Base-by-base conservation (phyloP, 2,113 vertebrate species). In the Eulemur rufifrons region DNA sequence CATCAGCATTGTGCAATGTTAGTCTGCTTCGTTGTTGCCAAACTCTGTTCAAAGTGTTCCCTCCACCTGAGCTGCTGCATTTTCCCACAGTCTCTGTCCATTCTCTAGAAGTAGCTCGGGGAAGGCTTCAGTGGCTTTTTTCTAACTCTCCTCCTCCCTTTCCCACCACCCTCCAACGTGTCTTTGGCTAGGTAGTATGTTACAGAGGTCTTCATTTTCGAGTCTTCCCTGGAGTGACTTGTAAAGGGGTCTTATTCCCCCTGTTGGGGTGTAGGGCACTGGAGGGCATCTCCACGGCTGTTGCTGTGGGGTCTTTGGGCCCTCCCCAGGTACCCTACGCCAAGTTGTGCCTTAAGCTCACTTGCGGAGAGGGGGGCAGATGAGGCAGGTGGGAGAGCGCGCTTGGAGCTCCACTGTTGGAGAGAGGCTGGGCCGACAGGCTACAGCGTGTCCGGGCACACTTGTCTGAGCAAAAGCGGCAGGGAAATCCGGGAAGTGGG, bases 361-460 rank as follows among this genome's bases (percentile, higher is more conserved):
- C 61, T 59, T 81, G 25, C 27, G 3, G 4, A n/a, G 69, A 84
- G 87, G 52, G 66, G 34, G 12, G 50, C 39, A 59, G 34, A n/a
- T 13, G 23, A 29, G 59, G 32, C 42, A 27, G 15, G 56, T 42
- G 20, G 39, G 14, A 9, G 4, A 2, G 32, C 29, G 37, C 23
- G 2, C 42, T 13, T 9, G 12, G 37, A 81, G 52, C n/a, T 18
- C 88, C 10, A 2, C 77, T 42, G 54, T 13, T 15, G 13, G n/a
- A 54, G 29, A 61, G 64, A 39, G 81, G 7, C 18, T 25, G 25
- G 27, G 8, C 66, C 1, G 1, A 9, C 0, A 20, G 21, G 1
- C 37, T 27, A 10, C 1, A 8, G 2, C 12, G 5, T 0, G 0
- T 32, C 9, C 21, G 15, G 23, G 81, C 50, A 10, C 8, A 2